These are phyloP conservation scores for Microcebus lehilahytsara DNA, from an alignment of 2,113 vertebrate genomes.

Conservation along the genomic window DNA sequence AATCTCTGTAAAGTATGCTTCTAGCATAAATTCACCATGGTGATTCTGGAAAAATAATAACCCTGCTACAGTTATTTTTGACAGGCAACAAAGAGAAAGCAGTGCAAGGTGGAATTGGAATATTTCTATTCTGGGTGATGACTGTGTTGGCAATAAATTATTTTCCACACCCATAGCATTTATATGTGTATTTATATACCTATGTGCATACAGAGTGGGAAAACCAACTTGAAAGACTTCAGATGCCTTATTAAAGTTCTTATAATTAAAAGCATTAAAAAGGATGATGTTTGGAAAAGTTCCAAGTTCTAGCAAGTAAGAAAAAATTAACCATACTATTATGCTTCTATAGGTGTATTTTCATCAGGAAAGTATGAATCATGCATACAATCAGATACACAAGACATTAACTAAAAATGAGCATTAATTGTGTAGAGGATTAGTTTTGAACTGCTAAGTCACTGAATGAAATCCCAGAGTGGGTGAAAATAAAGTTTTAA, in stretches of 20 bases:
- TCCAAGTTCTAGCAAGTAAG: background rate
- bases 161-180: background rate
- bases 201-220: background rate
- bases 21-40: background rate
- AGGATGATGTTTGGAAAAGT: background rate
- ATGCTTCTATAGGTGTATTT: background rate
- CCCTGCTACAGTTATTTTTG: background rate
- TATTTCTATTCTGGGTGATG: background rate
- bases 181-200: background rate
- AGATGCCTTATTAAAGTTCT: background rate
- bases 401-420: background rate
- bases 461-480: background rate
- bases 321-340: background rate
- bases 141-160: background rate
- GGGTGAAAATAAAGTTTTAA: background rate
- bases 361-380: background rate
- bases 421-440: background rate
- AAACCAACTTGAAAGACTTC: background rate
- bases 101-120: background rate
- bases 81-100: background rate
- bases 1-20: background rate
- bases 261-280: background rate
- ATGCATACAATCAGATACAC: background rate
- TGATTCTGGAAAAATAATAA: background rate
- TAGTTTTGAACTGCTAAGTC: background rate